Evolutionary conservation across 2,888 invertebrate genomes (phyloP), one percentile per base, ranked within the genome.

Genomic region (Ectemnius lituratus): DNA sequence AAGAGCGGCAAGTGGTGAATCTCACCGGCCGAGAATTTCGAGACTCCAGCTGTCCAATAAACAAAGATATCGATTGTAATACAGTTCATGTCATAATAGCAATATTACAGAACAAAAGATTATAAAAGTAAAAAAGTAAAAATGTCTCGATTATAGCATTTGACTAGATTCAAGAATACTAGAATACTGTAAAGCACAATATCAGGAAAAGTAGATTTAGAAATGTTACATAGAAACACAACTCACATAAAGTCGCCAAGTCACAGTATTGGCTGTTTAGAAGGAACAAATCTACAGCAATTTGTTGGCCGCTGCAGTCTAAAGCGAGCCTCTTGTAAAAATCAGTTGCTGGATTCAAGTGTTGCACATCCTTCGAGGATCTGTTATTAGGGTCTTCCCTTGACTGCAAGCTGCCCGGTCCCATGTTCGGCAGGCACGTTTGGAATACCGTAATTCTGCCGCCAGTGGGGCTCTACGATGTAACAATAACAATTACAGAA

Each of bases 361-460:
- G 96, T 0, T 95, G 94, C 49, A 96, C 95, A 79, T 98, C 97
- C 89, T 96, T 95, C 6, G 95, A 94, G 47, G 93, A 92, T 59
- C 97, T 93, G 80, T 96, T 95, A 88, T 96, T 96, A 0, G 98
- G 96, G 91, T 98, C 97, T 92, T 99, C 98, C 83, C 95, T 92
- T 80, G 80, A 78, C 79, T 87, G 95, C 84, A 99, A 92, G 3
- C 96, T 94, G 61, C 99, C 99, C 0, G 98, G 97, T 1, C 99
- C 97, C 71, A 95, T 89, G 85, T 95, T 96, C 2, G 97, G 96
- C 87, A 99, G 92, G 88, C 96, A 95, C 13, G 97, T 95, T 92
- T 98, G 98, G 92, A 99, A 96, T 11, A 99, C 97, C 6, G 98
- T 97, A 20, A 99, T 93, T 62, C 99, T 94, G 6, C 99, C 99